phyloP scores from a whole-genome alignment of 2,888 invertebrate genomes.

The Philonicus albiceps region DNA sequence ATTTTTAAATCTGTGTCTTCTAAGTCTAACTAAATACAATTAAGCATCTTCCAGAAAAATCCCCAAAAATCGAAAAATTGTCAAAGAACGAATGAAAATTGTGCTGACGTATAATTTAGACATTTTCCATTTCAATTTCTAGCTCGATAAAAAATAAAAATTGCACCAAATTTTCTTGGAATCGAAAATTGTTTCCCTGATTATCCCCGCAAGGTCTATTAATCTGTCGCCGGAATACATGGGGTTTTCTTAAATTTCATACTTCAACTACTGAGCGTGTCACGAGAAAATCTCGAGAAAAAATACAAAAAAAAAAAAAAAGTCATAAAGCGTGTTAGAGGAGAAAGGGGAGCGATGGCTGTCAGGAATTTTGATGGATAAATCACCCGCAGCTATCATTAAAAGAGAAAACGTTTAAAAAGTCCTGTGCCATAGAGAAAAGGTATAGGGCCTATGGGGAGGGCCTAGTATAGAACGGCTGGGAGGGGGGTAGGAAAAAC shows the following conservation, averaged over 20 bases:
- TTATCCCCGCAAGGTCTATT: conserved; percentile 2
- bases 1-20: too few species aligned
- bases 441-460: background rate
- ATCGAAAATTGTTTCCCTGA: background rate
- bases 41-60: background rate
- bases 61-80: background rate
- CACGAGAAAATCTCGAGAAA: background rate
- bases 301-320: background rate
- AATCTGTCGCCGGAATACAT: background rate
- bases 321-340: background rate
- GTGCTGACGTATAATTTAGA: background rate
- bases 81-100: background rate
- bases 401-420: conserved; percentile 10
- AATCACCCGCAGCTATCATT: conserved; percentile 35
- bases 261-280: background rate
- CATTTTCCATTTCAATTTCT: background rate
- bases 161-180: background rate
- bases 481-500: background rate
- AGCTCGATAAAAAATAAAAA: background rate
- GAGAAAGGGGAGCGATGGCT: background rate
- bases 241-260: background rate
- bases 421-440: background rate
- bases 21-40: background rate
- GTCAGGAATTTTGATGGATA: conserved; percentile 37
- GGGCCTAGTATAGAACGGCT: background rate